A percentile compares a stretch with the other conserved stretches of the same genome.
Conservation (phyloP, 2,797 vertebrate genomes). For the Garrulus glandarius region DNA sequence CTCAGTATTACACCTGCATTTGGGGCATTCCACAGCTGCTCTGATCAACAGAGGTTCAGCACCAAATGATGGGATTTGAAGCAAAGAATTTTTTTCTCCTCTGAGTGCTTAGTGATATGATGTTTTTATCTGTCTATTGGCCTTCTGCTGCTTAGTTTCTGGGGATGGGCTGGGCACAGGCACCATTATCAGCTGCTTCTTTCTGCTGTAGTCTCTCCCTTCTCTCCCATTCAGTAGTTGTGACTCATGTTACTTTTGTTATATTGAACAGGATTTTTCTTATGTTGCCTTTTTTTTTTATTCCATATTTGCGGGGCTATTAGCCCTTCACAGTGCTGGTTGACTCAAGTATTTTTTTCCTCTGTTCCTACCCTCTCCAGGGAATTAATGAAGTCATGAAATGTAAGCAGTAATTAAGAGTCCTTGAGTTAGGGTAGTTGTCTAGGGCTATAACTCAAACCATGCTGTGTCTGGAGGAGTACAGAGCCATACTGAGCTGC, state of each 20-base stretch:
- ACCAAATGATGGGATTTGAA: background rate
- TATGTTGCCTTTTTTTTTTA: background rate
- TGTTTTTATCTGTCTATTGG: background rate
- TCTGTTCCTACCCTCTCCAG: background rate
- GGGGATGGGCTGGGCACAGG: background rate
- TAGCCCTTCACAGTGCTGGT: background rate
- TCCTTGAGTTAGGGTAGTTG: background rate
- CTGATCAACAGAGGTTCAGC: background rate
- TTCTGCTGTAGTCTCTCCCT: background rate
- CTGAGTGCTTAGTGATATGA: background rate
- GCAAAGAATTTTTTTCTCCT: background rate
- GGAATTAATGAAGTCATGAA: background rate
- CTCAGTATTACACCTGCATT: background rate
- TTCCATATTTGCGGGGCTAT: rapidly evolving
- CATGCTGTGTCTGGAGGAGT: background rate
- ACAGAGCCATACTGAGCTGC: background rate
- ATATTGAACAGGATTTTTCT: background rate
- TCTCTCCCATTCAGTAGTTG: background rate
- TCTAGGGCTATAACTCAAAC: background rate
- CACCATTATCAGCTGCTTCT: background rate
- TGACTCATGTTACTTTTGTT: background rate
- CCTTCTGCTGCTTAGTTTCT: background rate
- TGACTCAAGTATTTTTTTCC: background rate
- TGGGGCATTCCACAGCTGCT: background rate
- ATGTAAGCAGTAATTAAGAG: background rate